phyloP scores from a whole-genome alignment of 1,140 invertebrate genomes.

The Tribolium madens region DNA sequence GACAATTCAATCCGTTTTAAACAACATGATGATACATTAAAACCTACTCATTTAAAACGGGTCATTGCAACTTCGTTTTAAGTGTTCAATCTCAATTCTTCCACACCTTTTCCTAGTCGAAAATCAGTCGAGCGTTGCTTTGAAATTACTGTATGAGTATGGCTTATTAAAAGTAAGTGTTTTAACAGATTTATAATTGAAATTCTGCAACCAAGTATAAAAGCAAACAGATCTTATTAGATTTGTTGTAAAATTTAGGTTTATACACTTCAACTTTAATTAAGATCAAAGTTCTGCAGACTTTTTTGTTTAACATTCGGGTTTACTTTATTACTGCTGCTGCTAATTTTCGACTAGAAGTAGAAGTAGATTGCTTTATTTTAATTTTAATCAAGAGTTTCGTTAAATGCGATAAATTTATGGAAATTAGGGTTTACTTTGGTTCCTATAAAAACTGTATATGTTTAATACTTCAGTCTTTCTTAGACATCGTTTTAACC shows the following conservation, averaged over 20 bases:
- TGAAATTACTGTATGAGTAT: neutral
- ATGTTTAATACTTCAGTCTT: too few species aligned
- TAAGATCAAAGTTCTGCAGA: neutral
- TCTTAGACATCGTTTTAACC: too few species aligned
- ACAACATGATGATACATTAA: constrained; percentile 17
- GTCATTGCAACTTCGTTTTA: neutral
- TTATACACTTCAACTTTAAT: neutral
- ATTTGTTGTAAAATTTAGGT: too few species aligned
- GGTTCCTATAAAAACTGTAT: too few species aligned
- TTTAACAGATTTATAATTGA: neutral
- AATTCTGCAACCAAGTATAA: neutral
- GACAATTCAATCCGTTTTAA: neutral
- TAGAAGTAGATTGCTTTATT: too few species aligned
- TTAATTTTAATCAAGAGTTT: too few species aligned
- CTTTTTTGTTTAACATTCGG: too few species aligned
- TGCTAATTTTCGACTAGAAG: too few species aligned
- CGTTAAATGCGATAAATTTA: too few species aligned
- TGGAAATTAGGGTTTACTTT: too few species aligned
- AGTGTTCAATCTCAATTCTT: neutral
- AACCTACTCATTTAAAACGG: constrained; percentile 20
- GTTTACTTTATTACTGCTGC: too few species aligned
- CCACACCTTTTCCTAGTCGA: neutral
- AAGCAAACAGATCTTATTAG: neutral
- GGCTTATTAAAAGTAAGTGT: neutral
- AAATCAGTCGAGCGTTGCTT: neutral